Percentiles rank a stretch among this genome's conserved stretches.
Conservation (phyloP, 2,888 invertebrate genomes). For the Odontocerum albicorne region DNA sequence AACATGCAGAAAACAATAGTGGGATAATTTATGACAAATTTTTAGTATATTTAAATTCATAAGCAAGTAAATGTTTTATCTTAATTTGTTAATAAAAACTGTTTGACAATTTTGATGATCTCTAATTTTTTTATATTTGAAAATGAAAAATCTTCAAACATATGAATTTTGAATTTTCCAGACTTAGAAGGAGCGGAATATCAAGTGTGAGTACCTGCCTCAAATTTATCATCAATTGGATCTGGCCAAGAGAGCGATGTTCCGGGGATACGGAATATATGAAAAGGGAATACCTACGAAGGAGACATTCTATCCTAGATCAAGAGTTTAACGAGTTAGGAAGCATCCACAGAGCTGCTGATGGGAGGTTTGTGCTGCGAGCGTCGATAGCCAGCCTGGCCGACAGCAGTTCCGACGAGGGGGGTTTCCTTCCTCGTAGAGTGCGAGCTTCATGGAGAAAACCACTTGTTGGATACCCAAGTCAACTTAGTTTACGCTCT, state of each 20-base stretch:
- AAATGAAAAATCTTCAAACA: too few species aligned
- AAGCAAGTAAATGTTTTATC: too few species aligned
- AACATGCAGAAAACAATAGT: too few species aligned
- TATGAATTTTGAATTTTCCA: conserved; percentile 48
- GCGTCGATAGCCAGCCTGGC: conserved; percentile 40
- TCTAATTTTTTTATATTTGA: not conserved
- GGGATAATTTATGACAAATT: too few species aligned
- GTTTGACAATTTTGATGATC: not conserved
- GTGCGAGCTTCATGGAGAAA: conserved; percentile 65
- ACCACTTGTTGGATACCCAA: conserved; percentile 65
- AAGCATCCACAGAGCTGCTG: conserved; percentile 72
- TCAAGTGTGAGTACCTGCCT: conserved; percentile 80
- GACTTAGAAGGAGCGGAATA: conserved; percentile 94
- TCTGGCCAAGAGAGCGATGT: conserved; percentile 75
- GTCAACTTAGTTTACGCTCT: conserved; percentile 68
- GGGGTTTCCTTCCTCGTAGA: conserved; percentile 74
- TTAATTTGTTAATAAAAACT: not conserved
- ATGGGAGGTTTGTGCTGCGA: conserved; percentile 70
- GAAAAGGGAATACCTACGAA: conserved; percentile 40
- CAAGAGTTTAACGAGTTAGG: conserved; percentile 56
- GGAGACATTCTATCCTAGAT: conserved; percentile 33
- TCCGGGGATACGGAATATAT: conserved; percentile 41
- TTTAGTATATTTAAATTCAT: too few species aligned
- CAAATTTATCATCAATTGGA: conserved; percentile 66
- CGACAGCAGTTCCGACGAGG: conserved; percentile 70